A percentile compares a stretch with the other conserved stretches of the same genome.
Evolutionary conservation across 2,797 vertebrate species (phyloP).

Genomic region (Cyprinodon diabolis): DNA sequence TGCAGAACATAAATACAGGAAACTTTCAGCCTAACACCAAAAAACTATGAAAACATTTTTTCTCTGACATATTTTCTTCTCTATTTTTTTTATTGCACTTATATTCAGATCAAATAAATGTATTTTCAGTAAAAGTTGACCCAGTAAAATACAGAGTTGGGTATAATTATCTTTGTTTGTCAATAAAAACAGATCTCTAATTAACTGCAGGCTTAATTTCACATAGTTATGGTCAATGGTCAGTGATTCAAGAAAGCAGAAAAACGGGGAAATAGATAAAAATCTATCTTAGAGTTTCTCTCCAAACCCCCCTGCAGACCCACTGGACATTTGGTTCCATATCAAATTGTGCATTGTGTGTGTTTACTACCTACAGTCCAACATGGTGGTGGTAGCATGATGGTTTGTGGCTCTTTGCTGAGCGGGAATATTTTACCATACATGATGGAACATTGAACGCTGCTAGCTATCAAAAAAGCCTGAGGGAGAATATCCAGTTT

Average conservation of each 20-base stretch:
- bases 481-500: no score
- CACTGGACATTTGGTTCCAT: not conserved
- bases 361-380: no score
- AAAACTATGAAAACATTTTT: no score
- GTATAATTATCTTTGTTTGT: not conserved
- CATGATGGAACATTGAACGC: no score
- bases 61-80: not conserved
- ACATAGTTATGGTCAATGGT: no score
- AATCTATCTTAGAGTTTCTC: not conserved
- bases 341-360: no score
- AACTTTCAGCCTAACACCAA: not conserved
- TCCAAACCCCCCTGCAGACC: not conserved
- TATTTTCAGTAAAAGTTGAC: not conserved
- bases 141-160: not conserved
- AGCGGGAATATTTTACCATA: no score
- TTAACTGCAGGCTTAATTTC: not conserved
- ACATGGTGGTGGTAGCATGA: no score
- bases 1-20: constrained; percentile 36
- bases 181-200: not conserved
- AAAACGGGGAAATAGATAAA: not conserved
- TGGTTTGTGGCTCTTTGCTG: no score
- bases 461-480: no score
- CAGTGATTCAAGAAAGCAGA: not conserved
- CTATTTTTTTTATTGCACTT: not conserved
- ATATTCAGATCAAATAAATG: not conserved